These are phyloP conservation scores for Spisula solida DNA, from an alignment of 2,888 invertebrate species.

Conservation along the genomic window DNA sequence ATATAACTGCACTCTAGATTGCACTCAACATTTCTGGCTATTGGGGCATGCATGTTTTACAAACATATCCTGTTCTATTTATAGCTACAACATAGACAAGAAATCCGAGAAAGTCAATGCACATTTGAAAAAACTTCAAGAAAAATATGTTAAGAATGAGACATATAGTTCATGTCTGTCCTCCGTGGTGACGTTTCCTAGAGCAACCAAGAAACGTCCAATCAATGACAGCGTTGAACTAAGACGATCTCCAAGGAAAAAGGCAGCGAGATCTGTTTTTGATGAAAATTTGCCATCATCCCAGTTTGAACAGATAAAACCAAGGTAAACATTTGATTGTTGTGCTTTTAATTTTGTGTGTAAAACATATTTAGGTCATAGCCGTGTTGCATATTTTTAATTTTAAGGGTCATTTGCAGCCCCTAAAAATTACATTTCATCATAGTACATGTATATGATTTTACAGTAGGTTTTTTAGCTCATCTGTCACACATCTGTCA, in stretches of 20 bases:
- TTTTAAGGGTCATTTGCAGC: too few species aligned
- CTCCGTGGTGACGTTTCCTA: slow-evolving; percentile 57
- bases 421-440: too few species aligned
- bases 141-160: slow-evolving; percentile 74
- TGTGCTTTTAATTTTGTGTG: not conserved
- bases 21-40: too few species aligned
- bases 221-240: slow-evolving; percentile 35
- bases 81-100: slow-evolving; percentile 74
- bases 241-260: slow-evolving; percentile 70
- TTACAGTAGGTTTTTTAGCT: too few species aligned
- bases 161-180: slow-evolving; percentile 73
- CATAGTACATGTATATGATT: too few species aligned
- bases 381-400: too few species aligned
- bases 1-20: too few species aligned
- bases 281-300: slow-evolving; percentile 54
- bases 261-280: slow-evolving; percentile 38
- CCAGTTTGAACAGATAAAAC: slow-evolving; percentile 21
- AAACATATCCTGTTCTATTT: not conserved
- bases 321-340: slow-evolving; percentile 25
- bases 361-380: not conserved
- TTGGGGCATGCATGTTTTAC: too few species aligned
- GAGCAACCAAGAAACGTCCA: slow-evolving; percentile 37
- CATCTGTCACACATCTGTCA: too few species aligned
- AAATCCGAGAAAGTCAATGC: slow-evolving; percentile 74
- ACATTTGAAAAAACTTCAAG: slow-evolving; percentile 75